phyloP scores from a whole-genome alignment of 2,888 invertebrate genomes.

The Nezara viridula region DNA sequence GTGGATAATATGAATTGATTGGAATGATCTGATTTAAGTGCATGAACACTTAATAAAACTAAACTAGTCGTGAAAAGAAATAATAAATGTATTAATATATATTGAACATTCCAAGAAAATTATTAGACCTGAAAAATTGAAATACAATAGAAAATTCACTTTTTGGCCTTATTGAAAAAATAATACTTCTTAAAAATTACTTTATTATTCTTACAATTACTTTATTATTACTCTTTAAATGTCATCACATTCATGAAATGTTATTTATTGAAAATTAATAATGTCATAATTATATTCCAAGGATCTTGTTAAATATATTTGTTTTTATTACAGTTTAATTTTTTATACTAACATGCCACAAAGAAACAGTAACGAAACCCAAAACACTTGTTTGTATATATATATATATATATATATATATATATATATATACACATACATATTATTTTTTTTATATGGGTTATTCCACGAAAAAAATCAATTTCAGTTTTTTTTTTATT shows the following conservation, averaged over 20 bases:
- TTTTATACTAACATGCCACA: not conserved
- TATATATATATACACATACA: not conserved
- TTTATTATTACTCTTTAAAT: not conserved
- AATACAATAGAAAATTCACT: not conserved
- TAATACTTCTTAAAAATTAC: not conserved
- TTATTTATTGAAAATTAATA: not conserved
- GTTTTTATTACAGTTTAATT: not conserved
- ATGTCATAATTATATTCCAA: not conserved
- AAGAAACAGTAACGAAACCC: not conserved
- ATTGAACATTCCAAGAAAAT: not conserved
- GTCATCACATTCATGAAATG: not conserved
- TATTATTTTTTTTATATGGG: too few species aligned
- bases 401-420: not conserved
- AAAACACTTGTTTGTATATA: not conserved
- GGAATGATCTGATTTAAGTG: not conserved
- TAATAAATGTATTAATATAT: not conserved
- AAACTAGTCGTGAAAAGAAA: constrained; percentile 10
- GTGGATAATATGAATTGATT: not conserved
- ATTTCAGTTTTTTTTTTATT: too few species aligned
- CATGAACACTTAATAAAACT: not conserved
- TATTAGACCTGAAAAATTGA: not conserved
- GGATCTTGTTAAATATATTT: not conserved
- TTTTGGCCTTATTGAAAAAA: not conserved
- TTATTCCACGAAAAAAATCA: too few species aligned
- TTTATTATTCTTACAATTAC: not conserved